A percentile compares a stretch with the other conserved stretches of the same genome.
These are phyloP conservation scores for Porites cylindrica DNA, from an alignment of 92 coral and sea anemone species.

Conservation along the genomic window DNA sequence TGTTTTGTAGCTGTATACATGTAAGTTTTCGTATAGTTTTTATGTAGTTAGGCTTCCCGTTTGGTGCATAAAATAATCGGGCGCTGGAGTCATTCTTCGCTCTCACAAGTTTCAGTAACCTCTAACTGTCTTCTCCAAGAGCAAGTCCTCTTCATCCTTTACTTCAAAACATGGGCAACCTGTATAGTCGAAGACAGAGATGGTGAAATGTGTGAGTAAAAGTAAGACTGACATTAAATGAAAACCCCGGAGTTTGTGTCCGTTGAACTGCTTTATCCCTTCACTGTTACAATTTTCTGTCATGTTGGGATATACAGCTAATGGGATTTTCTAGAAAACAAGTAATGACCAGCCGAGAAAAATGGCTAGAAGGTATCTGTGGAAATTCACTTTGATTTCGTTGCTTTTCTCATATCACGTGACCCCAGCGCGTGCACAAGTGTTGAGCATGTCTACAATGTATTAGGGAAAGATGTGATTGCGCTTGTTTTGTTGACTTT, in stretches of 20 bases:
- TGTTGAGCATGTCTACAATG: conserved; percentile 9
- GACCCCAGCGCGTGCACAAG: conserved; percentile 18
- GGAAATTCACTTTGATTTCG: conserved; percentile 2
- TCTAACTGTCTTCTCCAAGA: too few relatives aligned
- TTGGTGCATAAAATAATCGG: too few relatives aligned
- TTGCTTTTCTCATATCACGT: conserved; percentile 11
- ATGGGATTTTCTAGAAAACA: conserved; percentile 4
- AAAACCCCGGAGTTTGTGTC: not conserved
- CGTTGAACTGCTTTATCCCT: conserved; percentile 10
- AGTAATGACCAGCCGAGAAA: conserved; percentile 4
- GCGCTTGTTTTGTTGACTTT: not conserved
- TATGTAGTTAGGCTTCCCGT: too few relatives aligned
- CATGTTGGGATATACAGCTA: conserved; percentile 17
- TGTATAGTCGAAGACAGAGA: too few relatives aligned
- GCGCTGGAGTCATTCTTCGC: too few relatives aligned
- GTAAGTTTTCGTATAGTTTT: too few relatives aligned
- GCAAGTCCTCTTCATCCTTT: too few relatives aligned
- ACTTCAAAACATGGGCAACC: too few relatives aligned
- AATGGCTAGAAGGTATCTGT: not conserved
- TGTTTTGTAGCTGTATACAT: too few relatives aligned
- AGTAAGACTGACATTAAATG: not conserved
- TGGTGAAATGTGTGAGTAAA: too few relatives aligned
- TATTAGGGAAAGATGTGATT: not conserved
- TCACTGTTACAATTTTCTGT: conserved; percentile 16
- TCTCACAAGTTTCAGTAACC: too few relatives aligned